phyloP scores from a whole-genome alignment of 2,888 invertebrate genomes.

The Clitarchus hookeri region DNA sequence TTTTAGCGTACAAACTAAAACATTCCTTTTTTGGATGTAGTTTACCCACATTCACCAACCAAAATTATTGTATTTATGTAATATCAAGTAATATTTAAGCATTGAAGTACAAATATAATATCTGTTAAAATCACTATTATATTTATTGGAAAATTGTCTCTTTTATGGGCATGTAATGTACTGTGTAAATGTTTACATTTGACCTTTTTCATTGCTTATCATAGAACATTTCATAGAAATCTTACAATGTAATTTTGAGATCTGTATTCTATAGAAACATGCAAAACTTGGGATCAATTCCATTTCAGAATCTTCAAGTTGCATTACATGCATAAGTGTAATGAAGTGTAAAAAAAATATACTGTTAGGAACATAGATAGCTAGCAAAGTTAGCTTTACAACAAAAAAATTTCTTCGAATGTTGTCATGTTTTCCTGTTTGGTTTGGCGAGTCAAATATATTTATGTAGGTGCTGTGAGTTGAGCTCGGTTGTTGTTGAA shows the following conservation, averaged over 20 bases:
- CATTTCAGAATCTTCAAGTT: conserved; percentile 14
- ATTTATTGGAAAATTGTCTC: conserved; percentile 14
- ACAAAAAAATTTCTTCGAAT: conserved; percentile 2
- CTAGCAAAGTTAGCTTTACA: not conserved
- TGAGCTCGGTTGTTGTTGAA: conserved; percentile 6
- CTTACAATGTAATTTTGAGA: conserved; percentile 14
- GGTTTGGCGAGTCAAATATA: conserved; percentile 14
- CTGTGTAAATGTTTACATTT: conserved; percentile 9
- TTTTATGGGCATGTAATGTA: not conserved
- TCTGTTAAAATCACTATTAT: conserved; percentile 14
- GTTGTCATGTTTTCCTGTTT: not conserved
- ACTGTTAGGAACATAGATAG: not conserved
- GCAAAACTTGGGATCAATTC: conserved; percentile 14
- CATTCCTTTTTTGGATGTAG: no score
- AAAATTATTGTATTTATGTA: conserved; percentile 2
- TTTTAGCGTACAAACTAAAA: no score
- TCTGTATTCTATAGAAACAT: conserved; percentile 7
- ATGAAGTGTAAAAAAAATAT: not conserved
- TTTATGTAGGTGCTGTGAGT: conserved; percentile 14
- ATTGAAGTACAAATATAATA: not conserved
- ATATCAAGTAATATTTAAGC: not conserved
- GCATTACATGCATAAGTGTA: not conserved
- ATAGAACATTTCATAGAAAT: not conserved
- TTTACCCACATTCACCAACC: not conserved
- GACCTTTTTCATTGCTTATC: not conserved